A percentile compares a stretch with the other conserved stretches of the same genome.
These are phyloP conservation scores for Daphoenositta chrysoptera DNA, from an alignment of 2,113 vertebrate genomes.

Conservation along the genomic window DNA sequence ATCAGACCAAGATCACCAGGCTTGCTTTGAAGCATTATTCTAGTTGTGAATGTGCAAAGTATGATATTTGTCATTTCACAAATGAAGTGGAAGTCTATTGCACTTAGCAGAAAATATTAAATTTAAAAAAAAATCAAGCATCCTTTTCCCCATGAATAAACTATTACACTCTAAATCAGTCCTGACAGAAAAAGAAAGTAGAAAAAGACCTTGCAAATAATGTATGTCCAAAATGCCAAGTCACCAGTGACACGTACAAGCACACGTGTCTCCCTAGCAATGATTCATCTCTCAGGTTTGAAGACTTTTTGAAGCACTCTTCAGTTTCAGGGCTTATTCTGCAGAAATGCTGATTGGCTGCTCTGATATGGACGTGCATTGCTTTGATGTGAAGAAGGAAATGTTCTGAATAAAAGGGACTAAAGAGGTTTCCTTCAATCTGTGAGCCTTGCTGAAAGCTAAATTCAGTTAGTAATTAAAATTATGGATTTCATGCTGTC, in stretches of 20 bases:
- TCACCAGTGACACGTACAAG: not conserved
- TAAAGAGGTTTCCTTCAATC: not conserved
- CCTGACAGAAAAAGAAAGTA: not conserved
- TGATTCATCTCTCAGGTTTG: not conserved
- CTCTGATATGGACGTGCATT: not conserved
- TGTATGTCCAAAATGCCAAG: not conserved
- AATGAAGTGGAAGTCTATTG: not conserved
- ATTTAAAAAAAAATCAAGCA: not conserved
- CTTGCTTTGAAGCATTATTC: not conserved
- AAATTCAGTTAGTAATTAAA: not conserved
- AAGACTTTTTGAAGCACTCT: not conserved
- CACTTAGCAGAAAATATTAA: slow-evolving; percentile 13
- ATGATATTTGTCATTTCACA: not conserved
- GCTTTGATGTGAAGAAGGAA: slow-evolving; percentile 7
- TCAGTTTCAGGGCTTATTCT: not conserved
- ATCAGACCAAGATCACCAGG: not conserved
- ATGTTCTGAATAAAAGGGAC: not conserved
- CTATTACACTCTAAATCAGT: not conserved
- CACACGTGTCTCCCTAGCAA: not conserved
- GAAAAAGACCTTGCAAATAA: not conserved
- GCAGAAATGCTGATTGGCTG: not conserved
- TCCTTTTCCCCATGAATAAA: not conserved
- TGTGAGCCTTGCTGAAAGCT: not conserved
- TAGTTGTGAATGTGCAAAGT: not conserved
- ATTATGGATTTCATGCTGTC: not conserved